Percentiles rank a stretch among this genome's conserved stretches.
These are phyloP conservation scores for Bettongia penicillata DNA, from an alignment of 2,113 vertebrate genomes.

Conservation along the genomic window DNA sequence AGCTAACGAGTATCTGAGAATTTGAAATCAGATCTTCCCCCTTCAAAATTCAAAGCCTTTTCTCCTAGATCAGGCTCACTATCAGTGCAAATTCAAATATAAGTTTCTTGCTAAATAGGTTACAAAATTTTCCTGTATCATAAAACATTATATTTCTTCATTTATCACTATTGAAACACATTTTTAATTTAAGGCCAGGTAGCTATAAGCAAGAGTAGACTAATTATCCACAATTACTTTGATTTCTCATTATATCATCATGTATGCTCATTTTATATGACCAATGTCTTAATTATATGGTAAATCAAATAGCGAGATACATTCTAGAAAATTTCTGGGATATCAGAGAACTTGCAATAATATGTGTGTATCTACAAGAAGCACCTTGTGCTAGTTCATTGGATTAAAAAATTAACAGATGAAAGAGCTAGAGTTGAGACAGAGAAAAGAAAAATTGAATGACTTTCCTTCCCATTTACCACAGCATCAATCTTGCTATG, in stretches of 20 bases:
- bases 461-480: too few species aligned
- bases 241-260: background rate
- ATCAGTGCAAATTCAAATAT: background rate
- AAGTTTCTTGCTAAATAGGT: slow-evolving; percentile 12
- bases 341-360: background rate
- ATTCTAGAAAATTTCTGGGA: slow-evolving; percentile 25
- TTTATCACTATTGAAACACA: background rate
- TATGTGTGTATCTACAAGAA: background rate
- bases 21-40: background rate
- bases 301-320: slow-evolving; percentile 10
- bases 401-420: background rate
- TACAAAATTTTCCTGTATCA: slow-evolving; percentile 17
- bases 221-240: background rate
- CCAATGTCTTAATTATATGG: background rate
- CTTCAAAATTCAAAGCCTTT: background rate
- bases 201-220: background rate
- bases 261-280: background rate
- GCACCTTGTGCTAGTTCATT: background rate
- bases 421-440: too few species aligned
- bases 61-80: background rate
- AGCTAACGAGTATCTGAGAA: background rate
- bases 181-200: background rate
- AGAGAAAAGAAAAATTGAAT: background rate
- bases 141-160: background rate
- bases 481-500: background rate